These are phyloP conservation scores for Murina feae DNA, from an alignment of 2,113 vertebrate genomes.

Conservation along the genomic window DNA sequence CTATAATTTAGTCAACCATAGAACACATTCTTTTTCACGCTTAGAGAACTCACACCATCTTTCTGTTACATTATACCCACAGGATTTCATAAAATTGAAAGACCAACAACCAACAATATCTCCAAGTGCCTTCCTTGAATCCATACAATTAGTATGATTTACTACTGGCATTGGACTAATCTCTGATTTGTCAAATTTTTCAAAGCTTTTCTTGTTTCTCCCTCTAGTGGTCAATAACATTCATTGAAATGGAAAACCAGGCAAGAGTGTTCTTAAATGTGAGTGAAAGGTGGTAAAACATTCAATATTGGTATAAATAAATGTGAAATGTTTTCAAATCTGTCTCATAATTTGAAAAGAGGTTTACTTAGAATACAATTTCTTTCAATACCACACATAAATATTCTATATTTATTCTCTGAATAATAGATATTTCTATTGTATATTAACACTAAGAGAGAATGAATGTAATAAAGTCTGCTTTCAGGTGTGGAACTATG, in stretches of 20 bases:
- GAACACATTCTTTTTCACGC: background rate
- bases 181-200: constrained; percentile 13
- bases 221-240: constrained; percentile 69
- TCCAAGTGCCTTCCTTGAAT: background rate
- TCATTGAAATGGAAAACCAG: constrained; percentile 15
- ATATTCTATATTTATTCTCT: background rate
- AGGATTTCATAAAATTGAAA: background rate
- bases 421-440: background rate
- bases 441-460: background rate
- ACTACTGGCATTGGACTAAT: background rate
- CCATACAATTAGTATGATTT: background rate
- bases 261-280: background rate
- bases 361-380: background rate
- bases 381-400: background rate
- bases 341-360: background rate
- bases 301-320: constrained; percentile 7
- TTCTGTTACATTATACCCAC: background rate
- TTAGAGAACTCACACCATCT: background rate
- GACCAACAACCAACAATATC: background rate
- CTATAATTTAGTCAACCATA: background rate
- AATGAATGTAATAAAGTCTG: background rate
- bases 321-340: constrained; percentile 2
- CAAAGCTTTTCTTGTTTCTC: constrained; percentile 69
- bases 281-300: background rate
- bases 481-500: background rate